Evolutionary conservation across 2,888 invertebrate species (phyloP).

Genomic region (Hypomecis atomaria): DNA sequence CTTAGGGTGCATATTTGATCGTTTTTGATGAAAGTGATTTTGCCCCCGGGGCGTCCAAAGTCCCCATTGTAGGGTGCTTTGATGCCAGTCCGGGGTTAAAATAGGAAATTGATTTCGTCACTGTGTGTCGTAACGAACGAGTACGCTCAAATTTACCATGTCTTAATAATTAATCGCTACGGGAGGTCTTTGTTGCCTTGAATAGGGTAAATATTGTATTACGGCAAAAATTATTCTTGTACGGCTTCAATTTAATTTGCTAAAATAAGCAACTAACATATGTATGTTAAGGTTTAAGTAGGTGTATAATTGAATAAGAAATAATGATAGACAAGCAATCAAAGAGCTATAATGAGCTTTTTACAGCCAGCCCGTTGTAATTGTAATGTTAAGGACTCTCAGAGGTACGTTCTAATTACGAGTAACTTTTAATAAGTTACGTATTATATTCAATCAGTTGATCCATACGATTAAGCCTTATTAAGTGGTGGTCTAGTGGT

Average conservation of each 20-base stretch:
- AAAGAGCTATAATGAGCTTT: too few species aligned
- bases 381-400: too few species aligned
- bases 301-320: too few species aligned
- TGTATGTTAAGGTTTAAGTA: too few species aligned
- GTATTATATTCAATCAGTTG: too few species aligned
- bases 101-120: constrained; percentile 42
- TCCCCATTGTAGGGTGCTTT: constrained; percentile 47
- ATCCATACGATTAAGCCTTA: too few species aligned
- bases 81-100: constrained; percentile 41
- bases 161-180: constrained; percentile 27
- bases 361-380: too few species aligned
- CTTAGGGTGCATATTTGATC: constrained; percentile 81
- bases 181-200: constrained; percentile 21
- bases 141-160: constrained; percentile 20
- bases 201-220: constrained; percentile 1
- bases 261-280: neutral
- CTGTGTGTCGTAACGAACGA: constrained; percentile 28
- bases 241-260: neutral
- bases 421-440: too few species aligned
- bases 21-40: constrained; percentile 59
- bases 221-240: neutral
- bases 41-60: constrained; percentile 44
- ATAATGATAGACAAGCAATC: too few species aligned
- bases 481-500: too few species aligned
- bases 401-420: too few species aligned